Percentiles rank a stretch among this genome's conserved stretches.
Conservation (phyloP, 2,888 invertebrate species). For the Torymus texanus region DNA sequence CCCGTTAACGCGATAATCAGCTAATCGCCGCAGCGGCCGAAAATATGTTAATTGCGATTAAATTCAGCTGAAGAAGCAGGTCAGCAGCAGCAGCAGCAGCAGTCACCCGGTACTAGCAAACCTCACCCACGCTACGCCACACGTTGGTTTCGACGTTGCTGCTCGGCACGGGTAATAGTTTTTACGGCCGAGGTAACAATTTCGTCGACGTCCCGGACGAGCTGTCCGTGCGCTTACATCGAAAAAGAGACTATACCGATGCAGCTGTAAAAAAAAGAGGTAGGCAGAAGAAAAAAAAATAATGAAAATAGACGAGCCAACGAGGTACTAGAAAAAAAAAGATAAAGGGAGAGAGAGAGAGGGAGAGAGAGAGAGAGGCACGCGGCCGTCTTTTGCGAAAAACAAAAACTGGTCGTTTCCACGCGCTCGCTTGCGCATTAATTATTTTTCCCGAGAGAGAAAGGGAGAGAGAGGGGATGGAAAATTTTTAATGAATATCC, state of each 20-base stretch:
- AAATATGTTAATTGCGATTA: constrained; percentile 18
- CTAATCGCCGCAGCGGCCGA: not conserved
- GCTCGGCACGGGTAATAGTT: not conserved
- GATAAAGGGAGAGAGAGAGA: not conserved
- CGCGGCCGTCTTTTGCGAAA: not conserved
- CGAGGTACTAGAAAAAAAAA: no score
- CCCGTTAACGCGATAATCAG: not conserved
- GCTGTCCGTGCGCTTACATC: not conserved
- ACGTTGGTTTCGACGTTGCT: not conserved
- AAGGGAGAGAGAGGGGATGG: not conserved
- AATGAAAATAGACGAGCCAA: no score
- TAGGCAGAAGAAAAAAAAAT: not conserved
- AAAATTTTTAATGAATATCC: constrained; percentile 28
- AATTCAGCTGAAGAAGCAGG: not conserved
- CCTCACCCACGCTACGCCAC: not conserved
- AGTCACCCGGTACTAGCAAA: not conserved
- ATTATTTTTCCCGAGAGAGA: constrained; percentile 1
- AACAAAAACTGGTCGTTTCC: constrained; percentile 13
- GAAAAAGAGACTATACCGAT: not conserved
- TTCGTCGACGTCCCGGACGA: constrained; percentile 9
- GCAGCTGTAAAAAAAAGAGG: not conserved
- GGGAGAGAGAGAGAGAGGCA: not conserved
- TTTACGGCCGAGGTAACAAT: constrained; percentile 20
- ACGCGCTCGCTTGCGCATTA: constrained; percentile 5
- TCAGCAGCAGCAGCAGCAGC: not conserved